Conservation (phyloP, 2,888 invertebrate genomes). For the Sialis lutaria region DNA sequence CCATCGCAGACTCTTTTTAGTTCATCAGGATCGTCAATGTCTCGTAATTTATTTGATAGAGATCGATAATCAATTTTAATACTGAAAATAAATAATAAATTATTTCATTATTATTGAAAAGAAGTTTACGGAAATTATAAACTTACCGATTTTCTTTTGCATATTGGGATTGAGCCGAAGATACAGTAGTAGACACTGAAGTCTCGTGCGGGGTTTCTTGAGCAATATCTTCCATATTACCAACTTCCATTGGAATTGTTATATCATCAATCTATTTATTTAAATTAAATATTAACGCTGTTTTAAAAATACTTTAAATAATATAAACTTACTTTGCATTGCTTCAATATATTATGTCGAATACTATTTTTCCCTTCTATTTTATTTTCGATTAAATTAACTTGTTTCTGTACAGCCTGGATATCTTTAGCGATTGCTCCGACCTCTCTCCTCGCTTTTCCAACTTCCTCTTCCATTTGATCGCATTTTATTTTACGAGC, state of each 20-base stretch:
- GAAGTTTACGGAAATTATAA: too few species aligned
- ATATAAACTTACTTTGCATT: slow-evolving; percentile 62
- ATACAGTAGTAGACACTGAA: background rate
- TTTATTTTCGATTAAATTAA: slow-evolving; percentile 65
- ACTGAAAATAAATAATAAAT: slow-evolving; percentile 22
- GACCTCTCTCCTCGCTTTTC: slow-evolving; percentile 68
- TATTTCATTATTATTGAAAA: too few species aligned
- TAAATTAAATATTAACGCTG: slow-evolving; percentile 2
- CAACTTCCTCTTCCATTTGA: slow-evolving; percentile 70
- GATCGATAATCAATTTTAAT: slow-evolving; percentile 72
- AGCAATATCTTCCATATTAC: slow-evolving; percentile 83
- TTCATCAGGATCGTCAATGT: slow-evolving; percentile 75
- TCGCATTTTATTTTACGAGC: slow-evolving; percentile 66
- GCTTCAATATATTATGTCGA: slow-evolving; percentile 77
- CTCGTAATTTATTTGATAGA: slow-evolving; percentile 61
- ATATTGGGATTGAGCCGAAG: slow-evolving; percentile 25
- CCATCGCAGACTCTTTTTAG: slow-evolving; percentile 74
- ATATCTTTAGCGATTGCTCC: slow-evolving; percentile 77
- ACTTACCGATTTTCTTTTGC: slow-evolving; percentile 16
- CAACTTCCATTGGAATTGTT: slow-evolving; percentile 72
- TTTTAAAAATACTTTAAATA: background rate
- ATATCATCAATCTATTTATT: slow-evolving; percentile 79
- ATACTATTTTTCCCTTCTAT: slow-evolving; percentile 84
- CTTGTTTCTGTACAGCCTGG: slow-evolving; percentile 67
- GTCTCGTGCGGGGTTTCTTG: slow-evolving; percentile 30